Percentiles rank a stretch among this genome's conserved stretches.
These are phyloP conservation scores for Copsychus sechellarum DNA, from an alignment of 2,113 vertebrate species.

Conservation along the genomic window DNA sequence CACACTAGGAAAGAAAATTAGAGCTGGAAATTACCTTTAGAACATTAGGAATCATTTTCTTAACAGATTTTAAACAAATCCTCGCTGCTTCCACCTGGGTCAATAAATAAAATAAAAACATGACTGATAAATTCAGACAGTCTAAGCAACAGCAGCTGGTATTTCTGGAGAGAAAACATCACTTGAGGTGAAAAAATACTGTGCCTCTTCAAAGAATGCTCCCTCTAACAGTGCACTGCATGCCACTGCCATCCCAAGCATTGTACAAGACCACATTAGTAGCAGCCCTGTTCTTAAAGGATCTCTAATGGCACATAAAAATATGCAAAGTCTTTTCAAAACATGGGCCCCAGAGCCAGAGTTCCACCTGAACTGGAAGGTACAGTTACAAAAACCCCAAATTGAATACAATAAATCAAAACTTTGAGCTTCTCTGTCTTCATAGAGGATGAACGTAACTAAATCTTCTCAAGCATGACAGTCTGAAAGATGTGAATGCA, in stretches of 20 bases:
- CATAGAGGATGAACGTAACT: background rate
- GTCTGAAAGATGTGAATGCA: background rate
- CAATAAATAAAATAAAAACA: background rate
- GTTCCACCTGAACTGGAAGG: background rate
- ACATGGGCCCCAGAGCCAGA: background rate
- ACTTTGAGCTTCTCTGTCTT: background rate
- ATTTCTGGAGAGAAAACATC: background rate
- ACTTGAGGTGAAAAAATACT: background rate
- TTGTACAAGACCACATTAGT: fast-evolving
- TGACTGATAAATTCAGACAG: background rate
- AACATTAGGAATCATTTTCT: background rate
- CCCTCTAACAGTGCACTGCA: background rate
- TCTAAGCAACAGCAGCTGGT: background rate
- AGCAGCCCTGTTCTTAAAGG: background rate
- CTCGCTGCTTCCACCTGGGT: background rate
- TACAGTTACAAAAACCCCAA: background rate
- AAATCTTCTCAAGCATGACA: background rate
- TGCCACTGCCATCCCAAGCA: background rate
- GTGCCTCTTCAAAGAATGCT: background rate
- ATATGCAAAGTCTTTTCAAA: background rate
- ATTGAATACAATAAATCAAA: background rate
- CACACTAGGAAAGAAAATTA: background rate
- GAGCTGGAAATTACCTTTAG: background rate
- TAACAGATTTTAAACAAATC: background rate
- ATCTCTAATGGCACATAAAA: background rate